Conservation (phyloP, 1,140 invertebrate species). For the Heliothis subflexa region DNA sequence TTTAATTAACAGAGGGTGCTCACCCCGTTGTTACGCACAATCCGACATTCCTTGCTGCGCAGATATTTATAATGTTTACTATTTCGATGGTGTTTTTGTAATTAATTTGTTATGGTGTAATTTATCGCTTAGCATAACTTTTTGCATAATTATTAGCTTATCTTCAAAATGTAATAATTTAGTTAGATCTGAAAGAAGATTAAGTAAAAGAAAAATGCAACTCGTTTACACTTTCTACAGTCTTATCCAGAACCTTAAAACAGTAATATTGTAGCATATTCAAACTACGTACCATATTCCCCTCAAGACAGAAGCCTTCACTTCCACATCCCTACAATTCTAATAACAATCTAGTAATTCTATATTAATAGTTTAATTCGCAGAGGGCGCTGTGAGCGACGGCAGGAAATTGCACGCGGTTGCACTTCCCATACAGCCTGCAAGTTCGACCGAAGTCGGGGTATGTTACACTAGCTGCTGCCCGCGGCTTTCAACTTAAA, state of each 20-base stretch:
- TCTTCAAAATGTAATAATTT: too few species aligned
- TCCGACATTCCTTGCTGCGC: constrained; percentile 34
- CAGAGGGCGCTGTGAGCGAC: constrained; percentile 53
- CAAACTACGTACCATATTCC: background rate
- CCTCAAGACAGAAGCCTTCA: background rate
- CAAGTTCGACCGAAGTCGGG: background rate
- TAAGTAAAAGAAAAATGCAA: too few species aligned
- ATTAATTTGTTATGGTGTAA: constrained; percentile 18
- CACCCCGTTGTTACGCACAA: constrained; percentile 42
- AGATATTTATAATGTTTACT: constrained; percentile 13
- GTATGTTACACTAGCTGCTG: background rate
- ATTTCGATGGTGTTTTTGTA: constrained; percentile 12
- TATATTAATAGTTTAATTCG: constrained; percentile 49
- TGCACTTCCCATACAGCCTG: constrained; percentile 46
- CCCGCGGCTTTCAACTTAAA: constrained; percentile 26
- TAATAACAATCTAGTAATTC: constrained; percentile 51
- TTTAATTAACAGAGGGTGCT: constrained; percentile 57
- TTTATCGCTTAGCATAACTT: background rate
- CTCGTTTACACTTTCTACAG: too few species aligned
- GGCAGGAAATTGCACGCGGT: constrained; percentile 53
- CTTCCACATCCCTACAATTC: background rate
- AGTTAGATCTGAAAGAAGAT: too few species aligned
- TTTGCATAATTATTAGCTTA: too few species aligned
- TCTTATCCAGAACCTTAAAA: too few species aligned
- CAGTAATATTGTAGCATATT: too few species aligned